A percentile compares a stretch with the other conserved stretches of the same genome.
phyloP scores from a whole-genome alignment of 2,797 vertebrate genomes.

The Centroberyx gerrardi region DNA sequence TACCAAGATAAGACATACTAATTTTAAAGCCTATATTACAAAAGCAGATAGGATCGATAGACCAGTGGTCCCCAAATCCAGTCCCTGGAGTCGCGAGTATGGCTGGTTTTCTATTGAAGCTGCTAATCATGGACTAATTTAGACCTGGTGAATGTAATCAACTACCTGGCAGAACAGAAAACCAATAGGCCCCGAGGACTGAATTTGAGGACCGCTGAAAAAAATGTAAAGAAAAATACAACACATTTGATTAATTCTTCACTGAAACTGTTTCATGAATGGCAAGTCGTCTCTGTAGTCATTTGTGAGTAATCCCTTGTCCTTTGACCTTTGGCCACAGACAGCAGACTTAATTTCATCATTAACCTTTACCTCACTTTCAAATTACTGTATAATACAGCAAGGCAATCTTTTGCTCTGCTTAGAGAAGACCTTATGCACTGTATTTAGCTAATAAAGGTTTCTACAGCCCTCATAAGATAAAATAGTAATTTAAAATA shows the following conservation, averaged over 20 bases:
- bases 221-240: not conserved
- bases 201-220: too few species aligned
- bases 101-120: not conserved
- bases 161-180: too few species aligned
- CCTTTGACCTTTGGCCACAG: slow-evolving; percentile 73
- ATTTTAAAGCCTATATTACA: slow-evolving; percentile 5
- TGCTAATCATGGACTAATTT: not conserved
- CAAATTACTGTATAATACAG: slow-evolving; percentile 83
- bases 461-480: slow-evolving; percentile 71
- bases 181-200: too few species aligned
- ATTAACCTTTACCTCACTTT: slow-evolving; percentile 85
- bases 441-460: slow-evolving; percentile 77
- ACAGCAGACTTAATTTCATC: slow-evolving; percentile 74
- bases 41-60: not conserved
- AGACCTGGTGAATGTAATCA: not conserved
- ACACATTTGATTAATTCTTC: slow-evolving; percentile 54
- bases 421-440: slow-evolving; percentile 75
- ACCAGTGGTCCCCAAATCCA: not conserved
- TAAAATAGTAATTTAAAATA: slow-evolving; percentile 80
- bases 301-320: slow-evolving; percentile 64
- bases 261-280: slow-evolving; percentile 48
- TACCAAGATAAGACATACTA: not conserved
- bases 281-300: slow-evolving; percentile 59
- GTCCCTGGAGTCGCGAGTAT: not conserved
- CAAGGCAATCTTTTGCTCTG: slow-evolving; percentile 77